Base-by-base conservation (phyloP, 2,888 invertebrate species). In the Cephus runcator region DNA sequence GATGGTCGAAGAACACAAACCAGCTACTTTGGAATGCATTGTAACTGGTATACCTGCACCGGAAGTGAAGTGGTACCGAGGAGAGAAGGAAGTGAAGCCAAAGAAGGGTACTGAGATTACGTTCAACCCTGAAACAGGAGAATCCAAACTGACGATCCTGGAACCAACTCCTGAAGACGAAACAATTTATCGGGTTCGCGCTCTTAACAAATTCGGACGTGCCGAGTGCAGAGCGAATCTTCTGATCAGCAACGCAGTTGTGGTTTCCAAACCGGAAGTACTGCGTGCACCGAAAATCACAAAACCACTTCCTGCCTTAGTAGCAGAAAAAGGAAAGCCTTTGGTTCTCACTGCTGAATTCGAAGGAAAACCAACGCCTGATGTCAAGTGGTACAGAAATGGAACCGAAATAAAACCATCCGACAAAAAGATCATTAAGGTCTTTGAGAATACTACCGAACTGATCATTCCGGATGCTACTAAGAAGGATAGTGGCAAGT, bases 311-410 rank as follows among this genome's bases (percentile, higher is more conserved):
- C 94, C 95, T 91, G 96, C 97, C 15, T 92, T 95, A 82, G 93
- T 96, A 75, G 94, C 96, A 77, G 94, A 94, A 86, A 94, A 95
- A 88, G 94, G 95, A 78, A 94, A 95, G 82, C 94, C 95, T 68
- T 93, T 97, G 80, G 93, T 94, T 76, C 92, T 97, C 79, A 94
- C 94, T 84, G 96, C 96, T 35, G 94, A 94, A 84, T 97, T 96
- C 90, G 94, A 95, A 87, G 96, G 96, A 73, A 91, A 93, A 76
- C 95, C 96, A 15, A 93, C 93, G 82, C 95, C 95, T n/a, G 94
- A 94, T 89, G 93, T 98, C 34, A 95, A 95, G 88, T 98, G 98
- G 98, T 94, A 94, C 87, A 94, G 96, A 86, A 97, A 98, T 90
- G 97, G 97, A 77, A 94, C 95, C 87, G 95, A 95, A 88, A 94